phyloP scores from a whole-genome alignment of 2,113 vertebrate genomes.

The Corydoras maculifer region DNA sequence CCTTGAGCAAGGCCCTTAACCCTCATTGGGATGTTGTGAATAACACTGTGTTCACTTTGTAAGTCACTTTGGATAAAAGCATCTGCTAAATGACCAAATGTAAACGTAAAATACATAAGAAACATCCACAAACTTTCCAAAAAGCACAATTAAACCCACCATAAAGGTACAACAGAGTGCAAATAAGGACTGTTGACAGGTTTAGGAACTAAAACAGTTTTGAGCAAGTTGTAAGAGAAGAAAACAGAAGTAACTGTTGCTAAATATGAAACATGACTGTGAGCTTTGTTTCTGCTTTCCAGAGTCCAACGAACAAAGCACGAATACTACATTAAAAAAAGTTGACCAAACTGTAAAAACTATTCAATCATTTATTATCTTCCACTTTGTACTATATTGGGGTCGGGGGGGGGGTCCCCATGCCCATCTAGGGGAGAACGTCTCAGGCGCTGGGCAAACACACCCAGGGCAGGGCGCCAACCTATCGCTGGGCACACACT shows the following conservation, averaged over 20 bases:
- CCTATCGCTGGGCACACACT: too few species aligned
- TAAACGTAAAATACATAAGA: too few species aligned
- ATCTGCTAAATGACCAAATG: too few species aligned
- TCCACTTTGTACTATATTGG: too few species aligned
- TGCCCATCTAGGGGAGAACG: too few species aligned
- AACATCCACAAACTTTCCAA: background rate
- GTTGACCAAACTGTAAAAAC: background rate
- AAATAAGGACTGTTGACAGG: background rate
- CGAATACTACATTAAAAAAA: background rate
- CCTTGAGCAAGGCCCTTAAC: too few species aligned
- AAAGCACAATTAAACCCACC: background rate
- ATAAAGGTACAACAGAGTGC: background rate
- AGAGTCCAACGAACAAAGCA: background rate
- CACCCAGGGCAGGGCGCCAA: too few species aligned
- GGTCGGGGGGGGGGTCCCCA: too few species aligned
- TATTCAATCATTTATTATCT: background rate
- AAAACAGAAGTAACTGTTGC: slow-evolving; percentile 5
- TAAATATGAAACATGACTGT: background rate
- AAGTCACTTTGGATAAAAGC: too few species aligned
- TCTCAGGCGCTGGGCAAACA: too few species aligned
- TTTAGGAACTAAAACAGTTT: background rate
- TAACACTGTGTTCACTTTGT: too few species aligned
- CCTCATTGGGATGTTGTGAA: too few species aligned
- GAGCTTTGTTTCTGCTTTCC: background rate
- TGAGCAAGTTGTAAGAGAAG: background rate